Conservation (phyloP, 1,140 invertebrate species). For the Papilio machaon region DNA sequence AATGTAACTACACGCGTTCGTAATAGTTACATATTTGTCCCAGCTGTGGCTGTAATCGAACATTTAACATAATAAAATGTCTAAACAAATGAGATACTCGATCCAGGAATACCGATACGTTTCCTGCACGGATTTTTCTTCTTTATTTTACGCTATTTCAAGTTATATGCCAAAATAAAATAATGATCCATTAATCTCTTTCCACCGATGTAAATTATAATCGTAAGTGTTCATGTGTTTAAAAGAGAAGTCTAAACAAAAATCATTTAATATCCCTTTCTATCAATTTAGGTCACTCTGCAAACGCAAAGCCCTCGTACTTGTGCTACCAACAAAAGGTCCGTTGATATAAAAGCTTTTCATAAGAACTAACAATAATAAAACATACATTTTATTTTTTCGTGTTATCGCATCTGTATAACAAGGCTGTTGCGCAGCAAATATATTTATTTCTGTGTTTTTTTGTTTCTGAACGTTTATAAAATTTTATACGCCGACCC, state of each 20-base stretch:
- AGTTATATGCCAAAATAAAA: no score
- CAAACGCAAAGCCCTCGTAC: neutral
- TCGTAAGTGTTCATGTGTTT: neutral
- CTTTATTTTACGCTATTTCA: neutral
- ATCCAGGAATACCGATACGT: no score
- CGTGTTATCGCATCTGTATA: neutral
- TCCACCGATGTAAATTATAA: neutral
- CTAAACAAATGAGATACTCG: no score
- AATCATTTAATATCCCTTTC: neutral
- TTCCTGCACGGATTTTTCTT: neutral
- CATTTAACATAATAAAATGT: no score
- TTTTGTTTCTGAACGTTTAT: neutral
- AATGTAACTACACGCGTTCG: no score
- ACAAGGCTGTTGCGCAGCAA: neutral
- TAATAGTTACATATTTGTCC: no score
- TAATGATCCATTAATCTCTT: neutral
- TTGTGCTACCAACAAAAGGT: slow-evolving; percentile 2
- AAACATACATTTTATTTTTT: slow-evolving; percentile 9
- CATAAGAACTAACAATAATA: slow-evolving; percentile 20
- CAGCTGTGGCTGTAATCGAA: no score
- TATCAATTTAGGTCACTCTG: slow-evolving; percentile 2
- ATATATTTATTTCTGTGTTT: neutral
- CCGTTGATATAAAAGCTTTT: slow-evolving; percentile 17
- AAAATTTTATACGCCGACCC: no score
- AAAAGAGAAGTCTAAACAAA: neutral